These are phyloP conservation scores for Lamprotornis superbus DNA, from an alignment of 2,113 vertebrate species.

Conservation along the genomic window DNA sequence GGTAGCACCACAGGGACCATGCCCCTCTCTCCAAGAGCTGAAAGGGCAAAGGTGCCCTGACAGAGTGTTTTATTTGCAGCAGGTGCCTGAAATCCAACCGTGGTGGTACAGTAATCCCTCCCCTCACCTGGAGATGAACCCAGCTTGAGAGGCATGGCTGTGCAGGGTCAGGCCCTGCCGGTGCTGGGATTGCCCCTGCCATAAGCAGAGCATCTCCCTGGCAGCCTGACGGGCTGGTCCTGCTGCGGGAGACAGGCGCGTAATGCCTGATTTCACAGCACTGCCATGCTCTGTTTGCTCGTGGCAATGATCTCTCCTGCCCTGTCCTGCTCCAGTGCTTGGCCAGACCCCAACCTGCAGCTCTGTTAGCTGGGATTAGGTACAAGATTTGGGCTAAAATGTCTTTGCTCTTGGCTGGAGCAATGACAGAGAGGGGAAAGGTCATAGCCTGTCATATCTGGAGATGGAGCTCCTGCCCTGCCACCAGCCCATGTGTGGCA, in stretches of 20 bases:
- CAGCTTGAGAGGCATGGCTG: background rate
- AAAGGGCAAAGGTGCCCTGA: background rate
- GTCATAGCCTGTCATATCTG: background rate
- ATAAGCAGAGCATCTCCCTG: background rate
- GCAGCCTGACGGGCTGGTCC: background rate
- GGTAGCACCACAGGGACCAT: background rate
- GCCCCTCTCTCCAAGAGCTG: conserved; percentile 1
- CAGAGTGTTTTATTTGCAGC: conserved; percentile 78
- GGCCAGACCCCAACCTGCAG: background rate
- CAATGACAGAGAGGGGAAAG: background rate
- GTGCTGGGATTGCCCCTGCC: background rate
- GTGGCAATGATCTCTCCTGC: background rate
- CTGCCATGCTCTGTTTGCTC: background rate
- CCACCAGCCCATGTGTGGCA: background rate
- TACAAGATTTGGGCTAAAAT: background rate
- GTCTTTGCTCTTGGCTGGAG: background rate
- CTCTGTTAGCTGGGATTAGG: conserved; percentile 29
- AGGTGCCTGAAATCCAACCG: conserved; percentile 71
- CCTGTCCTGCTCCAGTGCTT: background rate
- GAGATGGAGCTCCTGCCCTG: background rate
- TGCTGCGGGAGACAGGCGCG: background rate
- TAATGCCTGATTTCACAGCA: conserved; percentile 64
- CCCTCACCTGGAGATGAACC: conserved; percentile 77
- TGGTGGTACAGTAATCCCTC: conserved; percentile 22
- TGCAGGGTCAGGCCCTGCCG: conserved; percentile 43